phyloP scores from a whole-genome alignment of 1,140 invertebrate genomes.

The Leptoteleia sp. region DNA sequence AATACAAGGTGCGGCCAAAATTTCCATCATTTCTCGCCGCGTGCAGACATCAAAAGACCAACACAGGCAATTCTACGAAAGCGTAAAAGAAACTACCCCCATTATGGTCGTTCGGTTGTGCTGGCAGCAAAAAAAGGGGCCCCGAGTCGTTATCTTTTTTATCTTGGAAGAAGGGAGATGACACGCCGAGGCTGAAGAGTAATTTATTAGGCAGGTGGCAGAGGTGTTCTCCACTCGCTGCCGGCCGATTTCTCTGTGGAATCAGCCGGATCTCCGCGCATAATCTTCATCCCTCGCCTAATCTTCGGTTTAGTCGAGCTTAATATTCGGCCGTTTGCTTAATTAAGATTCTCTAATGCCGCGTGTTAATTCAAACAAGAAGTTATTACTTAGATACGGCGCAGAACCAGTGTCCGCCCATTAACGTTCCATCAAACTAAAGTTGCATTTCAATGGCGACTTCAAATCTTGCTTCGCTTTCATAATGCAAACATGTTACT shows the following conservation, averaged over 20 bases:
- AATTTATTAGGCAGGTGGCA: constrained; percentile 29
- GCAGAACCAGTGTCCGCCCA: constrained; percentile 11
- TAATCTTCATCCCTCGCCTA: constrained; percentile 37
- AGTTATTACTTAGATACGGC: constrained; percentile 30
- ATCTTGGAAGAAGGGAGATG: constrained; percentile 13
- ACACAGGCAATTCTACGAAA: no score
- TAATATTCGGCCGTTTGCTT: constrained; percentile 43
- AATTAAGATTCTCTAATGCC: constrained; percentile 43
- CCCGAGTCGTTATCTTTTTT: constrained; percentile 7
- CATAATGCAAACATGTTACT: no score
- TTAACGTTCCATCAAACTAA: constrained; percentile 11
- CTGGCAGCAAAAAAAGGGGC: neutral
- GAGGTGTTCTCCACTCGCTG: constrained; percentile 3
- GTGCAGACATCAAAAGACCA: no score
- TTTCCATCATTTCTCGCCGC: no score
- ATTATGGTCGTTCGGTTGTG: no score
- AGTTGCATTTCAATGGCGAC: no score
- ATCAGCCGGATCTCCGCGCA: constrained; percentile 12
- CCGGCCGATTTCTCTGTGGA: constrained; percentile 21
- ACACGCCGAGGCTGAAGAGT: constrained; percentile 5
- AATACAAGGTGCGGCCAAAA: no score
- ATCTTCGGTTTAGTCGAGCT: constrained; percentile 45
- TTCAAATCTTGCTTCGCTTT: no score
- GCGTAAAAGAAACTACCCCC: no score
- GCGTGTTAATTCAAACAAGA: constrained; percentile 48